Conservation (phyloP, 2,888 invertebrate species). For the Operophtera brumata region DNA sequence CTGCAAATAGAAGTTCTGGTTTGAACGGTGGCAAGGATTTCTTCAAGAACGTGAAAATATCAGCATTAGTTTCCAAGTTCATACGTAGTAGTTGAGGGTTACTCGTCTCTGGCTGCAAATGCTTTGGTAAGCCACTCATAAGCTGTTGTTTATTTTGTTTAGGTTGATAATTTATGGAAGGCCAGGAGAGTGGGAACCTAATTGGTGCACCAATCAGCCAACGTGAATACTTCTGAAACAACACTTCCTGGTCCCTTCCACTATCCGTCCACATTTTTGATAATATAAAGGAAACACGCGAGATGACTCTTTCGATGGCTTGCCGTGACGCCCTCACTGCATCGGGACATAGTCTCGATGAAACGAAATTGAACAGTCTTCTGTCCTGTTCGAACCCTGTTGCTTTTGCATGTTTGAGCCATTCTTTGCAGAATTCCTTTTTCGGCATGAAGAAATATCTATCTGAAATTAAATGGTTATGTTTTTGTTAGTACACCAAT, state of each 20-base stretch:
- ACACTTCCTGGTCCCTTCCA: background rate
- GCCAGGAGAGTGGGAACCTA: background rate
- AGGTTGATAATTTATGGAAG: background rate
- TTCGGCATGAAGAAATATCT: background rate
- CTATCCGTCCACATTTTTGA: background rate
- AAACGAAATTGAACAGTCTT: background rate
- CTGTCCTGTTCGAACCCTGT: background rate
- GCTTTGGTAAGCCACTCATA: background rate
- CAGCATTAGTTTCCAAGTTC: background rate
- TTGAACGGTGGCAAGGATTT: background rate
- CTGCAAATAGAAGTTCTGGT: background rate
- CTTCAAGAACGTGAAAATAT: conserved; percentile 4
- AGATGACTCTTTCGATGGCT: background rate
- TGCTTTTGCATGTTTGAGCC: background rate
- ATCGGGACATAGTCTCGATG: background rate
- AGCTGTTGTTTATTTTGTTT: background rate
- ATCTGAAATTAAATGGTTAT: background rate
- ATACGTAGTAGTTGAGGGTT: background rate
- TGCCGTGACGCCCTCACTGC: background rate
- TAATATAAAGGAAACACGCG: background rate
- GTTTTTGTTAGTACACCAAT: too few species aligned
- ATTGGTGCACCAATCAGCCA: background rate
- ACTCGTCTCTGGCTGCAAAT: background rate
- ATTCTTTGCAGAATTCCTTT: conserved; percentile 1
- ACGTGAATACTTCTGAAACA: background rate